phyloP scores from a whole-genome alignment of 2,113 vertebrate species.

The Pseudopodoces humilis region DNA sequence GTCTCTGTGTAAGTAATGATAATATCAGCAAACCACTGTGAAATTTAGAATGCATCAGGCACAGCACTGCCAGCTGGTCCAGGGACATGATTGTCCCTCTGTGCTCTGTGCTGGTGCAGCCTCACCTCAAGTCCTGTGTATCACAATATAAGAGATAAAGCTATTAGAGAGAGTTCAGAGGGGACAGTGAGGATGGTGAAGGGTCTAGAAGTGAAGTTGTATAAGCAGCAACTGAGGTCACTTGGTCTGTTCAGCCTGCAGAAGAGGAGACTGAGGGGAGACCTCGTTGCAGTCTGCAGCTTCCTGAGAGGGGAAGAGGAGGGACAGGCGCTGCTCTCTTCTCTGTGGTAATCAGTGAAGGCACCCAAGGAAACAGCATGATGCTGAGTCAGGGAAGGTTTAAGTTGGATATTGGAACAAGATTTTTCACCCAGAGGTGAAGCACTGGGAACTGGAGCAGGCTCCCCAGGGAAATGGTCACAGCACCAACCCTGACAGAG shows the following conservation, averaged over 20 bases:
- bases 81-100: neutral
- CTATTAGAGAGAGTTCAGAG: neutral
- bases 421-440: neutral
- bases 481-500: neutral
- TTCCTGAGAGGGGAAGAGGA: accelerated
- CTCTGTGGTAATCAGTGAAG: neutral
- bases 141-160: neutral
- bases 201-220: neutral
- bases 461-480: neutral
- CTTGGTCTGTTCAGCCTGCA: neutral
- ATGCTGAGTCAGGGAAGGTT: neutral
- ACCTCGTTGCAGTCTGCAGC: accelerated
- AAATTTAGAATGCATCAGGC: neutral
- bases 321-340: neutral
- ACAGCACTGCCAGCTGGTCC: neutral
- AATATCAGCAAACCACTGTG: neutral
- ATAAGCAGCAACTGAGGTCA: neutral
- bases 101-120: neutral
- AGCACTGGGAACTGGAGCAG: neutral
- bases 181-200: neutral
- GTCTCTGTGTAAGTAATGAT: neutral
- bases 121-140: neutral
- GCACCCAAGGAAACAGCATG: accelerated
- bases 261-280: neutral
- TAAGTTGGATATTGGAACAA: neutral